phyloP scores from a whole-genome alignment of 2,797 vertebrate genomes.

The Taeniopygia guttata region DNA sequence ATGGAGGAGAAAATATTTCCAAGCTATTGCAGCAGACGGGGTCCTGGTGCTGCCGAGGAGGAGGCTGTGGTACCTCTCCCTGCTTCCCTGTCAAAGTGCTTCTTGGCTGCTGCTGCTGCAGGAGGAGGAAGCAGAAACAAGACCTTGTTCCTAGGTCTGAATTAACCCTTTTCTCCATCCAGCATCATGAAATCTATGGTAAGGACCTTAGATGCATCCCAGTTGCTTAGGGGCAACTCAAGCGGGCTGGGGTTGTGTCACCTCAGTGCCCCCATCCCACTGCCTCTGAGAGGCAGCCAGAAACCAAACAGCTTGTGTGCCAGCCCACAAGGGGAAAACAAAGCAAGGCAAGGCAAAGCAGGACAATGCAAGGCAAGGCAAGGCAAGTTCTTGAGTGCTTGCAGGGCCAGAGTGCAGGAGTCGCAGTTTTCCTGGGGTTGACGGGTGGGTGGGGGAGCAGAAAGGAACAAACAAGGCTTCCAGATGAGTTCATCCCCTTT shows the following conservation, averaged over 20 bases:
- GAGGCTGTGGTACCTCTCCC: background rate
- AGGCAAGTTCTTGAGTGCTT: accelerated
- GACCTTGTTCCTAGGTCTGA: background rate
- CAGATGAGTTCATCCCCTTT: constrained; percentile 53
- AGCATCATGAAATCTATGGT: accelerated
- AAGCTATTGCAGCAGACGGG: background rate
- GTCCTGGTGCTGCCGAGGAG: background rate
- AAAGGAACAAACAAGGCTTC: constrained; percentile 47
- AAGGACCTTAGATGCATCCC: background rate
- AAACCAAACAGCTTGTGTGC: background rate
- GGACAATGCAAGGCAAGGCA: background rate
- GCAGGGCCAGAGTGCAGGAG: background rate
- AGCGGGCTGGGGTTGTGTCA: accelerated
- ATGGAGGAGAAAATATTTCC: background rate
- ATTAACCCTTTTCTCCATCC: background rate
- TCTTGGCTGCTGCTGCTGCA: background rate
- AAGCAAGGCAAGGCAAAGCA: background rate
- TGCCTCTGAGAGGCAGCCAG: accelerated
- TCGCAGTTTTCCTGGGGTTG: background rate
- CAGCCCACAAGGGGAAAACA: background rate
- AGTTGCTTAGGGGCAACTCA: accelerated
- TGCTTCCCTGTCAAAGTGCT: background rate
- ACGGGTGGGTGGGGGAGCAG: constrained; percentile 6
- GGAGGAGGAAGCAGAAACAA: background rate
- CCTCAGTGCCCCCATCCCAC: background rate